These are phyloP conservation scores for Nephila pilipes DNA, from an alignment of 1,140 invertebrate genomes.

Conservation along the genomic window DNA sequence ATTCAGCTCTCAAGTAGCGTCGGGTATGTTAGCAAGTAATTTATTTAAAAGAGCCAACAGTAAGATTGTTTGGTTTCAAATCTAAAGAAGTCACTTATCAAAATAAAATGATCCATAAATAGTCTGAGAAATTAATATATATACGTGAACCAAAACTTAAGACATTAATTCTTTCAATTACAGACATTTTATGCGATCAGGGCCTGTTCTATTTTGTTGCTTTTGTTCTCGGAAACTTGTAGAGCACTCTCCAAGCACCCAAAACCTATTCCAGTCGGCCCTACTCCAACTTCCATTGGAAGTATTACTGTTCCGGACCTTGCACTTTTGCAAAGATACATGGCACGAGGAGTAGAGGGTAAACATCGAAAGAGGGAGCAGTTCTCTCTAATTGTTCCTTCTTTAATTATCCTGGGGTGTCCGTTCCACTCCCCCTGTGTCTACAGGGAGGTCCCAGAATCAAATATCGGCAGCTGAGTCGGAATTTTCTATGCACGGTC, in stretches of 20 bases:
- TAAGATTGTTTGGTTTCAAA: no score
- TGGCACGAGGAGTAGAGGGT: slow-evolving; percentile 36
- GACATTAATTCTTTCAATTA: no score
- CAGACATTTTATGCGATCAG: not conserved
- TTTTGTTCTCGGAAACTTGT: not conserved
- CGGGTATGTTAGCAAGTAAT: no score
- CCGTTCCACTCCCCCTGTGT: not conserved
- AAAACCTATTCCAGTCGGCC: not conserved
- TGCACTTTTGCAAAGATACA: slow-evolving; percentile 35
- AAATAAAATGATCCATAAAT: no score
- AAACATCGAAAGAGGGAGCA: slow-evolving; percentile 29
- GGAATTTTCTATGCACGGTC: slow-evolving; percentile 60
- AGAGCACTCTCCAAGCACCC: not conserved
- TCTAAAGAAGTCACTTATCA: no score
- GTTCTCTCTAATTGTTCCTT: slow-evolving; percentile 46
- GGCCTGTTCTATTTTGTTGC: not conserved
- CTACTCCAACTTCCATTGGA: slow-evolving; percentile 22
- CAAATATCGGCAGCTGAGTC: slow-evolving; percentile 45
- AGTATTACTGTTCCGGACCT: slow-evolving; percentile 36
- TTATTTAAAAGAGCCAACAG: no score
- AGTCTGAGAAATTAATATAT: no score
- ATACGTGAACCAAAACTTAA: no score
- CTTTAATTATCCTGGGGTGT: slow-evolving; percentile 44
- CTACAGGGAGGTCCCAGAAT: not conserved
- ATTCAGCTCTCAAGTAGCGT: no score